Evolutionary conservation across 2,888 invertebrate species (phyloP).

Genomic region (Lissocephala sabroskyi): DNA sequence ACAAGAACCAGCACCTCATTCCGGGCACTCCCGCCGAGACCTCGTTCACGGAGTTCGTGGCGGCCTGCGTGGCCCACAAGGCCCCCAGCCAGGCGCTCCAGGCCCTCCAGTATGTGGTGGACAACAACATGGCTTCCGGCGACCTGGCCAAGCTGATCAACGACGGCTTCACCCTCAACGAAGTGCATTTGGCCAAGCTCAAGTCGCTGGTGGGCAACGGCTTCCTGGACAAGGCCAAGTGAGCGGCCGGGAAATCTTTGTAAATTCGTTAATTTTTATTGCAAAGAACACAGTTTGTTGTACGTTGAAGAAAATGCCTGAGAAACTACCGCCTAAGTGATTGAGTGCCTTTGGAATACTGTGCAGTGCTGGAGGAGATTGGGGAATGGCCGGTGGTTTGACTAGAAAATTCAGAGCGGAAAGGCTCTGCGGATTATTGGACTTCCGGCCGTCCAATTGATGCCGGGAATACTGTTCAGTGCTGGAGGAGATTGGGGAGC

Average conservation of each 20-base stretch:
- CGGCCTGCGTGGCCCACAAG: conserved; percentile 75
- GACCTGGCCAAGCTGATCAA: conserved; percentile 54
- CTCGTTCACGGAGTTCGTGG: conserved; percentile 74
- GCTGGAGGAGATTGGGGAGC: too few species aligned
- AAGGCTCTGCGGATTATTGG: too few species aligned
- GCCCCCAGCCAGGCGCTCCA: conserved; percentile 74
- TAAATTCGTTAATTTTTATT: conserved; percentile 25
- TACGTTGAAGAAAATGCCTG: conserved; percentile 21
- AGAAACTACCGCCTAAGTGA: too few species aligned
- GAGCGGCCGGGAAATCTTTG: too few species aligned
- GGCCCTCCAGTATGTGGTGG: conserved; percentile 75
- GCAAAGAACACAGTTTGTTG: conserved; percentile 2
- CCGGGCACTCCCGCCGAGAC: conserved; percentile 75
- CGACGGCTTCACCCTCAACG: conserved; percentile 72
- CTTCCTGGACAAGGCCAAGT: conserved; percentile 43
- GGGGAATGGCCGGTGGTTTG: too few species aligned
- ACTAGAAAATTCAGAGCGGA: too few species aligned
- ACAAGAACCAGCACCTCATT: conserved; percentile 73
- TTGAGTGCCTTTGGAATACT: too few species aligned
- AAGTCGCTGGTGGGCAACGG: conserved; percentile 73
- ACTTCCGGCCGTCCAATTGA: not conserved
- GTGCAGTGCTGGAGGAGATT: too few species aligned
- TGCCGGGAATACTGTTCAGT: too few species aligned
- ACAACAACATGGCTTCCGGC: conserved; percentile 73
- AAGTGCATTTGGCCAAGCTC: conserved; percentile 73